Evolutionary conservation across 2,797 vertebrate species (phyloP).

Genomic region (Simalia tracyae): DNA sequence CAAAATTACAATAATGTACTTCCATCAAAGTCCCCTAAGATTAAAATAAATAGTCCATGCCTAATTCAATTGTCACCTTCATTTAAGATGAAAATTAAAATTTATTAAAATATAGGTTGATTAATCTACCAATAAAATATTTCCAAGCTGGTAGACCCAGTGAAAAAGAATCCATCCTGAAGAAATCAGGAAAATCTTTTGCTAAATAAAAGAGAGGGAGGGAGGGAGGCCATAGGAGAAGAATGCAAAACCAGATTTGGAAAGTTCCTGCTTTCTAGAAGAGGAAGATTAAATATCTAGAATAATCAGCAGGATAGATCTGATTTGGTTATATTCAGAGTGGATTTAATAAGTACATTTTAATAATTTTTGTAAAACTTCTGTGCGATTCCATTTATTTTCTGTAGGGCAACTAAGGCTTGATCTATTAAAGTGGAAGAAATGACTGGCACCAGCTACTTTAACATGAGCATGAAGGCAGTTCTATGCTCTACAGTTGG

Average conservation of each 20-base stretch:
- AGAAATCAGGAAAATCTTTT: background rate
- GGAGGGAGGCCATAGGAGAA: no score
- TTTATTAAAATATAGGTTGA: background rate
- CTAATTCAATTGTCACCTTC: background rate
- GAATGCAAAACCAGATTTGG: background rate
- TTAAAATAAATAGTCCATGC: background rate
- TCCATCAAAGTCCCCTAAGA: background rate
- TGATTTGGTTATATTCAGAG: background rate
- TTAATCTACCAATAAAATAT: background rate
- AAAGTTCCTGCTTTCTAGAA: background rate
- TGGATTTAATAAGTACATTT: background rate
- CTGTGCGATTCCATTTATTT: background rate
- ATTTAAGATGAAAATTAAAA: background rate
- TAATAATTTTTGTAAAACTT: background rate
- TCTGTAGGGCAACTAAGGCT: background rate
- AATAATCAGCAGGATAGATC: background rate
- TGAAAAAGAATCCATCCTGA: background rate
- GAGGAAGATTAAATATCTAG: background rate
- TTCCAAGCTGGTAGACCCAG: background rate
- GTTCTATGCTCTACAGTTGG: background rate
- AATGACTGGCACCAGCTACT: background rate
- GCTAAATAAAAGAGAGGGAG: background rate
- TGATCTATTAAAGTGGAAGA: background rate
- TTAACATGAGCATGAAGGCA: background rate
- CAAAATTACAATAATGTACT: background rate